Base-by-base conservation (phyloP, 2,797 vertebrate species). In the Lates japonicus region DNA sequence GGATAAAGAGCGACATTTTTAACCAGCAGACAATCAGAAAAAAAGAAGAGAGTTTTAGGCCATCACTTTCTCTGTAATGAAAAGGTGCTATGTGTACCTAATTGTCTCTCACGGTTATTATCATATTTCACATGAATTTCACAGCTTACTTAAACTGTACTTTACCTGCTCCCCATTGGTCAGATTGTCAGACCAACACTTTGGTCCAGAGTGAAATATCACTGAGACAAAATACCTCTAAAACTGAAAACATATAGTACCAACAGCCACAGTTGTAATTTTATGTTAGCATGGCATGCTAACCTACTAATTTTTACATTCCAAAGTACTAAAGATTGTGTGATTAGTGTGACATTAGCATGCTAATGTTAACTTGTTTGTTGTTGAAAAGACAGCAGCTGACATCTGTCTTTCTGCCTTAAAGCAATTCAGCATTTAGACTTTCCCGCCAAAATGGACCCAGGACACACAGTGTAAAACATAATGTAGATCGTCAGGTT, bases 21-120 rank as follows among this genome's bases (percentile, higher is more conserved):
- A 51, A n/a, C 63, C 48, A 46, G 55, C 42, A 80, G 89, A 92
- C 91, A 92, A 92, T 88, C 90, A 87, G 76, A 78, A 37, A 48
- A 51, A 42, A 42, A 31, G 22, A 14, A 14, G 5, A 22, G 39
- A 58, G 42, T 37, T 75, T 52, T 37, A 42, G 19, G 64, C 7
- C 39, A 51, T 59, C 22, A 66, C 54, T 41, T 68, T 57, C 16
- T 61, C 3, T 46, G 42, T 48, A 20, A 19, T 16, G 11, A 42
- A 67, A 84, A 76, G 71, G 82, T 88, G 78, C 80, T 81, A 14
- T 66, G 78, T 83, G 82, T 60, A 81, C 66, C 62, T 69, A 0
- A 49, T 7, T 11, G 10, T 46, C 31, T 63, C 8, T 46, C 10
- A 33, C 12, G 51, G 35, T 16, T 37, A 7, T 10, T 13, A 33